Percentiles rank a stretch among this genome's conserved stretches.
These are phyloP conservation scores for Urocitellus parryii DNA, from an alignment of 2,113 vertebrate species.

Conservation along the genomic window DNA sequence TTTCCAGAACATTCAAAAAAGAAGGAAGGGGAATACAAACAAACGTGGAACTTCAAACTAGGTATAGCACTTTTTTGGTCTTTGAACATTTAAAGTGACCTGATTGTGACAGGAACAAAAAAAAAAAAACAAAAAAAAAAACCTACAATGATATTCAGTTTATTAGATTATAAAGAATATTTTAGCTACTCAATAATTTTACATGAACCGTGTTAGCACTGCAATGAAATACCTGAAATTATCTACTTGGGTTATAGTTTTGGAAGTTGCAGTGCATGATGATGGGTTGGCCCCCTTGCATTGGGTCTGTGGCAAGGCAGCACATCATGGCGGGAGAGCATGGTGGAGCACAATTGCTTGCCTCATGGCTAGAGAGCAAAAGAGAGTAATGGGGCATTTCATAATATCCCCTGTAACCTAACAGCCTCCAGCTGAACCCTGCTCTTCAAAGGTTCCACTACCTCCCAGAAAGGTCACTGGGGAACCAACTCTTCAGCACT, in stretches of 20 bases:
- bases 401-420: background rate
- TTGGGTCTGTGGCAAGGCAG: background rate
- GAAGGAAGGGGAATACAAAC: background rate
- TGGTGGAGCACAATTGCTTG: background rate
- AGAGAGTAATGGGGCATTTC: background rate
- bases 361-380: background rate
- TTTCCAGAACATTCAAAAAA: slow-evolving; percentile 12
- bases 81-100: slow-evolving; percentile 36
- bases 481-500: no score
- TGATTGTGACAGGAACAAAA: background rate
- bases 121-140: background rate
- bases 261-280: background rate
- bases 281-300: background rate
- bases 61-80: background rate
- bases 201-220: background rate
- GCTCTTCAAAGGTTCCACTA: background rate
- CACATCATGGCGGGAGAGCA: background rate
- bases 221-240: background rate
- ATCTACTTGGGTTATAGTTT: background rate
- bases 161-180: slow-evolving; percentile 41
- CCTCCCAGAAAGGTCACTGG: background rate
- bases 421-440: background rate
- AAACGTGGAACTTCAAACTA: slow-evolving; percentile 2
- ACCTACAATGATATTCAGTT: background rate
- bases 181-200: slow-evolving; percentile 20